phyloP scores from a whole-genome alignment of 1,140 invertebrate species.

The Zaprionus inermis region DNA sequence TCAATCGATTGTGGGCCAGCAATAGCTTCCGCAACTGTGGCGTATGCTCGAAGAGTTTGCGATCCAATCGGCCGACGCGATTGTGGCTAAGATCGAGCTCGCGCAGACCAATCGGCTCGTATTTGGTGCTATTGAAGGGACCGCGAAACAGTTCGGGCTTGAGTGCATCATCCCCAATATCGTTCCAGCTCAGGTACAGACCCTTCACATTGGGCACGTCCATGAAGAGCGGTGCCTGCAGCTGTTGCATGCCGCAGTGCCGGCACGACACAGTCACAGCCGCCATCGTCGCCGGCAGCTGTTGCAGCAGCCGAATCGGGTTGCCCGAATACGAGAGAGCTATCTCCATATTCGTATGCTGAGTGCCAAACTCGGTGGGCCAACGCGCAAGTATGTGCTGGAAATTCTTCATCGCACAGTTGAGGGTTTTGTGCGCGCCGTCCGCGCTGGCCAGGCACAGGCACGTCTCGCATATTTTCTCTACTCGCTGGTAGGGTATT shows the following conservation, averaged over 20 bases:
- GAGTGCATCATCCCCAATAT: constrained; percentile 87
- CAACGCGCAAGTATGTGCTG: constrained; percentile 84
- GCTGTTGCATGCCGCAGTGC: constrained; percentile 85
- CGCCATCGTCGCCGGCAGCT: constrained; percentile 83
- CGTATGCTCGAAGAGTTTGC: constrained; percentile 89
- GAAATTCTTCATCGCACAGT: constrained; percentile 83
- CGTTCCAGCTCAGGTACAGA: constrained; percentile 90
- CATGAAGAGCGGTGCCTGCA: constrained; percentile 88
- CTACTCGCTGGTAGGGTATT: constrained; percentile 72
- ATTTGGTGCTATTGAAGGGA: constrained; percentile 85
- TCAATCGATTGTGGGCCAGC: constrained; percentile 89
- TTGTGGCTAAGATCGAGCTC: constrained; percentile 89
- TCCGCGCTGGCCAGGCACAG: constrained; percentile 60
- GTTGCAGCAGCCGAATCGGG: constrained; percentile 79
- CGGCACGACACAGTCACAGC: constrained; percentile 80
- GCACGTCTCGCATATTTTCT: constrained; percentile 72
- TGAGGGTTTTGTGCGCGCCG: constrained; percentile 63
- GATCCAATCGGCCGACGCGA: constrained; percentile 87
- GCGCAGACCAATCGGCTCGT: constrained; percentile 87
- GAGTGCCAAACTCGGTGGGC: constrained; percentile 74
- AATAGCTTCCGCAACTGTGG: constrained; percentile 87
- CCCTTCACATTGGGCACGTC: constrained; percentile 87
- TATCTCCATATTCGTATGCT: constrained; percentile 67
- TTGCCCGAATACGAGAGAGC: constrained; percentile 84
- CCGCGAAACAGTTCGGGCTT: constrained; percentile 87